phyloP scores from a whole-genome alignment of 2,113 vertebrate species.

The Verasper variegatus region DNA sequence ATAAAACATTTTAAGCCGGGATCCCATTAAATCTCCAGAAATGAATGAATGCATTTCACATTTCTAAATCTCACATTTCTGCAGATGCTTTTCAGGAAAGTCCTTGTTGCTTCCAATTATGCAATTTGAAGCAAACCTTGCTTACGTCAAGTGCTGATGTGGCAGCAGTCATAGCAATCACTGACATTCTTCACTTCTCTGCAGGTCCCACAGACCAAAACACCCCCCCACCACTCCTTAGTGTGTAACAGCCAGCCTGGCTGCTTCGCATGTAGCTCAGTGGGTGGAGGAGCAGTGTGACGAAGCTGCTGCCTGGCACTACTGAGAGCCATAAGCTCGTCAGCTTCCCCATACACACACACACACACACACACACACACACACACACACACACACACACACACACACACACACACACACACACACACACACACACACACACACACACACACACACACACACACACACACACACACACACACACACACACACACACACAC shows the following conservation, averaged over 20 bases:
- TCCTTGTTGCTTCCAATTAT: conserved; percentile 13
- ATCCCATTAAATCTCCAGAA: conserved; percentile 29
- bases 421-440: no score
- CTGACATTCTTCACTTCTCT: conserved; percentile 2
- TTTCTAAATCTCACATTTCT: conserved; percentile 30
- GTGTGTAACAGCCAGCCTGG: not conserved
- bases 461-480: no score
- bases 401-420: no score
- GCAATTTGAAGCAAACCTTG: conserved; percentile 15
- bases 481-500: not conserved
- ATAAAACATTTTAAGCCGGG: conserved; percentile 19
- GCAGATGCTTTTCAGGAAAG: not conserved
- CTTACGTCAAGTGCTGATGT: not conserved
- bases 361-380: no score
- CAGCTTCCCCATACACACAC: conserved; percentile 8
- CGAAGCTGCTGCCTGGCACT: conserved; percentile 1
- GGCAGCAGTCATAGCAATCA: conserved; percentile 14
- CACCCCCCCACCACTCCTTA: not conserved
- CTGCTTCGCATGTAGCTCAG: conserved; percentile 11
- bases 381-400: no score
- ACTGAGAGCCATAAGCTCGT: not conserved
- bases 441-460: not conserved
- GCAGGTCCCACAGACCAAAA: not conserved
- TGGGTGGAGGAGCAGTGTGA: not conserved
- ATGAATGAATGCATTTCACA: conserved; percentile 21